A percentile compares a stretch with the other conserved stretches of the same genome.
phyloP scores from a whole-genome alignment of 1,140 invertebrate genomes.

The Bombus confusus region DNA sequence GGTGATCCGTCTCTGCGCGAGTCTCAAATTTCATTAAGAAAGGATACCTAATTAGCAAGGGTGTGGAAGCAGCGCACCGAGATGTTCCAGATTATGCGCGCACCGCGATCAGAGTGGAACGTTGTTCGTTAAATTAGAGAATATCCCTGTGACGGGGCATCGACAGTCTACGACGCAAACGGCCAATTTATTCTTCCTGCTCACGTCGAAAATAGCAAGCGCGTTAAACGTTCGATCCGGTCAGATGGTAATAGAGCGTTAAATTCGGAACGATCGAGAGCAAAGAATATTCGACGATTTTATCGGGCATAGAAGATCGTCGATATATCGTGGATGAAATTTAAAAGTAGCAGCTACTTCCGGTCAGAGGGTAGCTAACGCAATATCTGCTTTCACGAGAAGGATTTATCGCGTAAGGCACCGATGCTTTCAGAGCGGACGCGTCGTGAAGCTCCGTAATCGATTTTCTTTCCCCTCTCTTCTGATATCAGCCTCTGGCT shows the following conservation, averaged over 20 bases:
- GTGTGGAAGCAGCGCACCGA: background rate
- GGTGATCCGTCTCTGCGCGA: background rate
- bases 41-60: background rate
- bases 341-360: constrained; percentile 45
- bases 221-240: background rate
- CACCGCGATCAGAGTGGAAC: background rate
- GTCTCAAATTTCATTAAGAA: too few species aligned
- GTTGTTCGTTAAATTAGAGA: background rate
- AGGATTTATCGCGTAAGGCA: constrained; percentile 66
- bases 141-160: background rate
- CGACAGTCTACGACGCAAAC: background rate
- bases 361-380: constrained; percentile 53
- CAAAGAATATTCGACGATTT: constrained; percentile 10
- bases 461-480: constrained; percentile 64
- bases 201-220: too few species aligned
- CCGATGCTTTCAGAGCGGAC: constrained; percentile 67
- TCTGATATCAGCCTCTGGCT: constrained; percentile 43
- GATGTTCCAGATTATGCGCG: background rate
- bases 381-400: constrained; percentile 53
- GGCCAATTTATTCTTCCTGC: background rate
- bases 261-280: background rate
- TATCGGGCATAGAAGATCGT: background rate
- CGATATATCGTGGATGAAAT: background rate
- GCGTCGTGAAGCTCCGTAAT: constrained; percentile 66
- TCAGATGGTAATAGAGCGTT: background rate